Evolutionary conservation across 1,140 invertebrate species (phyloP).

Genomic region (Drosophila punjabiensis): DNA sequence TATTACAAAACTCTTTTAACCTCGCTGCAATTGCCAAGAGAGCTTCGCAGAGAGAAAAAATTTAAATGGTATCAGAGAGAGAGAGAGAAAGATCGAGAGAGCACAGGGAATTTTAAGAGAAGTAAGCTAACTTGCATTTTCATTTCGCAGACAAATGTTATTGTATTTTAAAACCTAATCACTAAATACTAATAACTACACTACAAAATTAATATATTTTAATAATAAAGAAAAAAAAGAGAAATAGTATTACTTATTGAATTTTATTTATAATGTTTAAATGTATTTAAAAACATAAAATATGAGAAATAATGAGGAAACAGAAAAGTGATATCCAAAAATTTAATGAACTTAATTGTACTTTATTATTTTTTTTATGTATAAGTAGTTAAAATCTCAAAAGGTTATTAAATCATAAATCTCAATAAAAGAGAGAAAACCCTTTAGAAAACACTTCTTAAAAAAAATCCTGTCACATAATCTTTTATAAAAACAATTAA

Average conservation of each 20-base stretch:
- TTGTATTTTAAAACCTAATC: not conserved
- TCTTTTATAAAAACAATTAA: not conserved
- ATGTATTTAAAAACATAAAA: too few relatives aligned
- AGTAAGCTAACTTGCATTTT: slow-evolving; percentile 13
- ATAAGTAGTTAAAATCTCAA: not conserved
- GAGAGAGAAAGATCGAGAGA: not conserved
- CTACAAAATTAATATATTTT: not conserved
- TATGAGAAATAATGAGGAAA: too few relatives aligned
- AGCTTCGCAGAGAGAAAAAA: slow-evolving; percentile 14
- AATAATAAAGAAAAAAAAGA: not conserved
- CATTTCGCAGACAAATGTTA: not conserved
- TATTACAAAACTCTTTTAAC: slow-evolving; percentile 65
- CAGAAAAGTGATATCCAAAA: too few relatives aligned
- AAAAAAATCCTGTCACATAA: not conserved
- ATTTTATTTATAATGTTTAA: too few relatives aligned
- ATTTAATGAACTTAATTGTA: too few relatives aligned
- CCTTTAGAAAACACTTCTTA: not conserved
- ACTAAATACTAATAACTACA: not conserved
- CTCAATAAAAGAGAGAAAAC: too few relatives aligned
- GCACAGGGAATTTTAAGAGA: slow-evolving; percentile 7
- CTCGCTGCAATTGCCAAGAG: slow-evolving; percentile 60
- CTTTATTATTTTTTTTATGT: too few relatives aligned
- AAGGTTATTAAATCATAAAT: not conserved
- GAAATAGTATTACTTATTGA: not conserved
- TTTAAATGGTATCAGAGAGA: slow-evolving; percentile 4